These are phyloP conservation scores for Peromyscus eremicus DNA, from an alignment of 2,797 vertebrate species.

Conservation along the genomic window DNA sequence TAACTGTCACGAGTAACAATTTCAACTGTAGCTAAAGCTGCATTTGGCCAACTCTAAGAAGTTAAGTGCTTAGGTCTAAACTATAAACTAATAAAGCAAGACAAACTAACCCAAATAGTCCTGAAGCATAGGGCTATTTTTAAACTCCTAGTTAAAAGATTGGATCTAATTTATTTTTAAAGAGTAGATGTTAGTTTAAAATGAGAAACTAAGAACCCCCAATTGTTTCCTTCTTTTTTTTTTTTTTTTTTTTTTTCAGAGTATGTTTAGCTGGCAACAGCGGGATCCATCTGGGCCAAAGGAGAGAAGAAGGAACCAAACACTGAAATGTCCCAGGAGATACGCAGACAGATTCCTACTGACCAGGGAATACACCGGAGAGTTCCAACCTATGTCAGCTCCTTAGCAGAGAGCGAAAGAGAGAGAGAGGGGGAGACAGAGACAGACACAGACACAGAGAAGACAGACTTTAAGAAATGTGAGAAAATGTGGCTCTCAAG, in stretches of 20 bases:
- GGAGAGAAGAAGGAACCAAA: background rate
- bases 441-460: too few species aligned
- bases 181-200: background rate
- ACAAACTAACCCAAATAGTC: constrained; percentile 23
- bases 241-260: too few species aligned
- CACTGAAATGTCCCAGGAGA: background rate
- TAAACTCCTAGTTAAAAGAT: background rate
- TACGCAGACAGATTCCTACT: background rate
- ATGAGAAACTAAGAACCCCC: background rate
- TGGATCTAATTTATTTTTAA: background rate
- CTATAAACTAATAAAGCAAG: constrained; percentile 15
- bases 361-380: background rate
- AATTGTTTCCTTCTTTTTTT: background rate
- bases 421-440: too few species aligned
- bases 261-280: constrained; percentile 12
- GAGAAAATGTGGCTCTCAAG: background rate
- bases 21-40: constrained; percentile 11
- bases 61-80: background rate
- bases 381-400: background rate
- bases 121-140: constrained; percentile 7
- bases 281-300: background rate
- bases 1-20: constrained; percentile 26
- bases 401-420: background rate
- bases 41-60: constrained; percentile 44
- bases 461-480: background rate